Conservation (phyloP, 2,888 invertebrate species). For the Cephalotes varians region DNA sequence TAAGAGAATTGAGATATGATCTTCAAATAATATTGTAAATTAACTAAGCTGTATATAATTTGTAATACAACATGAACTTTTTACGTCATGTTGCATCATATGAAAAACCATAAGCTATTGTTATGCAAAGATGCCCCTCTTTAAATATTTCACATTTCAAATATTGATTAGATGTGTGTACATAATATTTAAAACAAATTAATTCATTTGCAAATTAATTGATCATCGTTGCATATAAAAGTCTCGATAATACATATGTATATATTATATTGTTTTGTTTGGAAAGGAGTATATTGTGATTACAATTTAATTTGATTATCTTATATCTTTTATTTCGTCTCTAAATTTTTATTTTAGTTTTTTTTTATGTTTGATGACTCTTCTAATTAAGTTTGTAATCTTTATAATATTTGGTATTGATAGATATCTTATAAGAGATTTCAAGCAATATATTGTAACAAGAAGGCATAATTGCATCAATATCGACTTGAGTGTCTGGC, state of each 20-base stretch:
- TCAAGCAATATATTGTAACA: not conserved
- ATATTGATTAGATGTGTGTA: too few species aligned
- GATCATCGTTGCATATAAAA: not conserved
- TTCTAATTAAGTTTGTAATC: not conserved
- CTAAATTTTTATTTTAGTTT: not conserved
- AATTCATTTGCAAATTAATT: constrained; percentile 21
- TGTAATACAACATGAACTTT: not conserved
- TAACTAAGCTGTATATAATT: not conserved
- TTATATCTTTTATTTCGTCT: not conserved
- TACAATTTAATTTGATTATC: constrained; percentile 10
- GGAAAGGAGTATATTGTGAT: not conserved
- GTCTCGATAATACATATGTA: not conserved
- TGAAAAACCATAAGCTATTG: not conserved
- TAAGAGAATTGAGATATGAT: not conserved
- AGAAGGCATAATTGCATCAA: constrained; percentile 12
- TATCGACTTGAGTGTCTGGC: constrained; percentile 1
- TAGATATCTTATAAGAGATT: not conserved
- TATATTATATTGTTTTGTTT: not conserved
- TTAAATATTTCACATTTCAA: constrained; percentile 1
- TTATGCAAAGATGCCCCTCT: not conserved
- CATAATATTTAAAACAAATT: not conserved
- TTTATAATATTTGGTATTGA: not conserved
- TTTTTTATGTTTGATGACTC: not conserved
- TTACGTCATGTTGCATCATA: not conserved
- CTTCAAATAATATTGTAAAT: not conserved